A percentile compares a stretch with the other conserved stretches of the same genome.
Evolutionary conservation across 2,797 vertebrate genomes (phyloP).

Genomic region (Cyprinella venusta): DNA sequence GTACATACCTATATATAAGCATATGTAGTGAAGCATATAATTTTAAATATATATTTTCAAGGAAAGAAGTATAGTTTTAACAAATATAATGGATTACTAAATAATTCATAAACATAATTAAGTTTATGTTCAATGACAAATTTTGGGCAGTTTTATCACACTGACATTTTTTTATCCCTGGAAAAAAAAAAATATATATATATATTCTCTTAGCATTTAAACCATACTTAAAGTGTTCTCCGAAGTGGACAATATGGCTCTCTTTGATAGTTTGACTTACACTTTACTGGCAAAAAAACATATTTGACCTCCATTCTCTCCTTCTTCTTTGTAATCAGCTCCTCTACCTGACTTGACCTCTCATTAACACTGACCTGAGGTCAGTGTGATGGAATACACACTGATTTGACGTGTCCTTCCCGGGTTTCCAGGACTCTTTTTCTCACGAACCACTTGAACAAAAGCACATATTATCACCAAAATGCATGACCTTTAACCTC

Average conservation of each 20-base stretch:
- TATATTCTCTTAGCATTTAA: not conserved
- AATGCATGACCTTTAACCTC: conserved; percentile 43
- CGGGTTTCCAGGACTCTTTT: conserved; percentile 20
- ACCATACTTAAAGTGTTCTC: not conserved
- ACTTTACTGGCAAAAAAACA: conserved; percentile 34
- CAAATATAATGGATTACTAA: not conserved
- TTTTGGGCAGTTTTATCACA: no score
- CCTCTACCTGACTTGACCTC: not conserved
- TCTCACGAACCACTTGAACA: conserved; percentile 9
- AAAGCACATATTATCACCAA: not conserved
- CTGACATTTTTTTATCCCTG: no score
- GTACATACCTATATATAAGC: no score
- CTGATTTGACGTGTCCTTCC: not conserved
- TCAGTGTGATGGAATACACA: not conserved
- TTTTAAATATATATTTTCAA: not conserved
- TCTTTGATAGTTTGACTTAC: not conserved
- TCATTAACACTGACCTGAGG: conserved; percentile 32
- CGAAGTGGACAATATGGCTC: not conserved
- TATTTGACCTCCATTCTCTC: not conserved
- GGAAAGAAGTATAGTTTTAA: not conserved
- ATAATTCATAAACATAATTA: not conserved
- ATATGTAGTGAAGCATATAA: no score
- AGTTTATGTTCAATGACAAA: no score
- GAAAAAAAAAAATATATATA: no score
- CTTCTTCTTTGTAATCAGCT: conserved; percentile 34